phyloP scores from a whole-genome alignment of 2,113 vertebrate genomes.

The human region GRCh38 chr13:28556501-28557000 shows the following conservation, averaged over 20 bases:
- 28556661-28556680: not conserved
- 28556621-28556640: too few species aligned
- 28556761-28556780: not conserved
- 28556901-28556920: not conserved
- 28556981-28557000: not conserved
- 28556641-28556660: too few species aligned
- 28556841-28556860: not conserved
- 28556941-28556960: not conserved
- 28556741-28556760: not conserved
- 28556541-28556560: too few species aligned
- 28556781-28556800: not conserved
- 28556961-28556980: not conserved
- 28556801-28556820: not conserved
- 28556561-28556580: too few species aligned
- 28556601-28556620: too few species aligned
- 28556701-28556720: not conserved
- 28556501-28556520: too few species aligned
- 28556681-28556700: not conserved
- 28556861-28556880: not conserved
- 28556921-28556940: not conserved
- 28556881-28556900: not conserved
- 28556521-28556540: too few species aligned
- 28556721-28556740: rapidly evolving
- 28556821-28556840: not conserved
- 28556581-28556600: too few species aligned